Evolutionary conservation across 2,113 vertebrate species (phyloP).

Genomic region (Tragulus kanchil): DNA sequence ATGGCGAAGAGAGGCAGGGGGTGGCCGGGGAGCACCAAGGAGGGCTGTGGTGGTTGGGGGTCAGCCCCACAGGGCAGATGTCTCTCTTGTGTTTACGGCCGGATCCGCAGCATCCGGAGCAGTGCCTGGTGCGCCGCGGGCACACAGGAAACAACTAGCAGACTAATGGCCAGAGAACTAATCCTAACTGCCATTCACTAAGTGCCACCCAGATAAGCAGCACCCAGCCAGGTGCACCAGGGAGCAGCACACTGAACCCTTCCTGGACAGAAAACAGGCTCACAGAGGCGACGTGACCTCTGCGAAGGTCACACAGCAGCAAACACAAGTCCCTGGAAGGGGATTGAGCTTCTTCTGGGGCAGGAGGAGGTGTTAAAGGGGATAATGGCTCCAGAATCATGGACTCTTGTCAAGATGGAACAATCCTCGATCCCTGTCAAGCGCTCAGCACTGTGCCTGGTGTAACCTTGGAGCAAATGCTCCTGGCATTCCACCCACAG

Average conservation of each 20-base stretch:
- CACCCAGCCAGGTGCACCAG: background rate
- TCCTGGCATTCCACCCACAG: background rate
- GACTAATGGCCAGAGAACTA: background rate
- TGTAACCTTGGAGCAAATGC: background rate
- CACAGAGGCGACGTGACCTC: background rate
- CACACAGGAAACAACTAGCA: background rate
- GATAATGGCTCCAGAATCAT: background rate
- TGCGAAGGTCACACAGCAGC: background rate
- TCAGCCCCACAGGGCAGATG: background rate
- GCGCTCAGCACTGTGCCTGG: fast-evolving
- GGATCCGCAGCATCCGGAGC: too few species aligned
- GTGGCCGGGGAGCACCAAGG: background rate
- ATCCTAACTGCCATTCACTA: background rate
- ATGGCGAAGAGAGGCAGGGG: background rate
- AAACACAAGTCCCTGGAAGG: background rate
- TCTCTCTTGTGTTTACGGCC: background rate
- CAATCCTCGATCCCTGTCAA: fast-evolving
- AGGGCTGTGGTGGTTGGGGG: background rate
- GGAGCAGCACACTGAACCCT: background rate
- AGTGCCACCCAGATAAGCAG: background rate
- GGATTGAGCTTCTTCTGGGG: background rate
- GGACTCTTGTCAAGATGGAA: background rate
- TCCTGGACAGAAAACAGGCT: background rate
- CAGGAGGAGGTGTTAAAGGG: background rate
- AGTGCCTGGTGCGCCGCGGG: background rate